Evolutionary conservation across 1,140 invertebrate species (phyloP), one percentile per base, ranked within the genome.

Genomic region (Arion vulgaris): DNA sequence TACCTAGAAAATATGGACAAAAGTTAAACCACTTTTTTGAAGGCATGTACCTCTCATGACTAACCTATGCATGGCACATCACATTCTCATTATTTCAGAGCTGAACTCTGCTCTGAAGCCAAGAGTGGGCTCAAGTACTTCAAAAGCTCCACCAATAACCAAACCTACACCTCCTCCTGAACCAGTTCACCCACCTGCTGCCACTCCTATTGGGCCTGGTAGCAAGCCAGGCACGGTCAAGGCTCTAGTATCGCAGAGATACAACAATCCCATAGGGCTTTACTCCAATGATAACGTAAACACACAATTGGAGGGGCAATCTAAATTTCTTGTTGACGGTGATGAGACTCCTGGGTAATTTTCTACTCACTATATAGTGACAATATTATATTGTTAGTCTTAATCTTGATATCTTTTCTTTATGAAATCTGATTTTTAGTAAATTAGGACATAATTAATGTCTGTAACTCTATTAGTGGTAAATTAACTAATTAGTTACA

Each of bases 251-350:
- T 97, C 98, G 92, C 97, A 98, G 92, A 97, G 98, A 93, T 99
- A 98, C 94, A 99, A 99, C 93, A 96, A 96, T 69, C 98, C 98
- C 49, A 95, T 98, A 84, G 96, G 96, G 81, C 95, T 99, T 85
- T 99, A 99, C 94, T 98, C 97, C 89, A 97, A 98, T 92, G 95
- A 97, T 92, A 97, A 95, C 78, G 98, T 98, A 89, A 96, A 96
- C 71, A 97, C 98, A 92, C 98, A 97, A 11, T 94, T 98, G 38
- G 96, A 96, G 32, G 96, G 96, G 19, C 97, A 98, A 92, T 96
- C 97, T 79, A 97, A 98, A 93, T 96, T 98, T 53, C 78, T 87
- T 36, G 45, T 74, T 19, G 80, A 81, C 13, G 74, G 36, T 34
- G 71, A 81, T 32, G 71, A 81, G 13, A 32, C 36, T 0, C 15